Evolutionary conservation across 2,113 vertebrate genomes (phyloP).

Genomic region (Thymallus thymallus): DNA sequence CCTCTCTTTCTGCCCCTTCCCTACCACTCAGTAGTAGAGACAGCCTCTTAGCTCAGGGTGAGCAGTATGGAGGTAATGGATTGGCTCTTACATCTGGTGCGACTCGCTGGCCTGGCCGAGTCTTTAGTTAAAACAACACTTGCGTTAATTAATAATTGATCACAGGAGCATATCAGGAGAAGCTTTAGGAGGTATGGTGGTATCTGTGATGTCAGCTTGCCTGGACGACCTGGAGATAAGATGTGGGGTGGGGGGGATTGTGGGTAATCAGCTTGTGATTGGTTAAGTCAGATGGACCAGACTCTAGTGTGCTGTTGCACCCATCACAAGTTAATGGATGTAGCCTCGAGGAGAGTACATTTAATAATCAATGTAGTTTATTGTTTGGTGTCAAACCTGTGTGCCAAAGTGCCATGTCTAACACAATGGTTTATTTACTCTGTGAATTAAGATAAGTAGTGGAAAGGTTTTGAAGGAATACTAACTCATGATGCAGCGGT

Average conservation of each 20-base stretch:
- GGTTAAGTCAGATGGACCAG: too few relatives aligned
- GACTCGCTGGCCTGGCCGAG: constrained; percentile 22
- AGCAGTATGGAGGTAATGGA: constrained; percentile 43
- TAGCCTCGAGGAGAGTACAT: too few relatives aligned
- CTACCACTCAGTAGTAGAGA: neutral
- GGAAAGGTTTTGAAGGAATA: too few relatives aligned
- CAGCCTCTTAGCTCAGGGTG: constrained; percentile 1
- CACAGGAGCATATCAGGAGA: constrained; percentile 11
- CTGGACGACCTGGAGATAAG: constrained; percentile 18
- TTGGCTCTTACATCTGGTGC: constrained; percentile 32
- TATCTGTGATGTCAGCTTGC: constrained; percentile 32
- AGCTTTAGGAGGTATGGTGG: constrained; percentile 6
- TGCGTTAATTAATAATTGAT: constrained; percentile 60
- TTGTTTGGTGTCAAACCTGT: neutral
- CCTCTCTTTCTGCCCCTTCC: neutral
- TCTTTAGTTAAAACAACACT: constrained; percentile 53
- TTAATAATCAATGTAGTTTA: neutral
- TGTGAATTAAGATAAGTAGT: too few relatives aligned
- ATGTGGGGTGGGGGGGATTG: neutral
- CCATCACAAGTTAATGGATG: too few relatives aligned
- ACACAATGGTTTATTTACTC: too few relatives aligned
- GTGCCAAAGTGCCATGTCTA: neutral
- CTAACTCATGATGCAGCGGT: too few relatives aligned
- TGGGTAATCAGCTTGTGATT: neutral
- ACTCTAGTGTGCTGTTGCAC: neutral